phyloP scores from a whole-genome alignment of 1,140 invertebrate species.

The Dendrolimus punctatus region DNA sequence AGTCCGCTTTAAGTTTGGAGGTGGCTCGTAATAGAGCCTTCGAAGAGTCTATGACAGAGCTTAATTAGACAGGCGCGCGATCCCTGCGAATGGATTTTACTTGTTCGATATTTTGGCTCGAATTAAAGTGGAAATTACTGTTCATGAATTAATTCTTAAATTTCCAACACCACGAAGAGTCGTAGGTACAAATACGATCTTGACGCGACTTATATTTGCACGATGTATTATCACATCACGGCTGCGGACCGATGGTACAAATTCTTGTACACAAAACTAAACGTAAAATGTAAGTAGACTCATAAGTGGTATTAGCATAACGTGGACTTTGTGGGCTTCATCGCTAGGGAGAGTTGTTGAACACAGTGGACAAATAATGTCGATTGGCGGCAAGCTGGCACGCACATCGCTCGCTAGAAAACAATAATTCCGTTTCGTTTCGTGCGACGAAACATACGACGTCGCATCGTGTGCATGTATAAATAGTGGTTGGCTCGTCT shows the following conservation, averaged over 20 bases:
- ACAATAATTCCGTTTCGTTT: conserved; percentile 49
- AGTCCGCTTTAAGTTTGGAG: conserved; percentile 65
- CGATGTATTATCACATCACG: conserved; percentile 12
- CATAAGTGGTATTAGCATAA: no score
- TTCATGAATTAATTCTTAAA: conserved; percentile 25
- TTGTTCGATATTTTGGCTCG: conserved; percentile 51
- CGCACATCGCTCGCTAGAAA: conserved; percentile 23
- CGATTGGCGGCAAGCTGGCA: conserved; percentile 11
- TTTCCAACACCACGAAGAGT: conserved; percentile 21
- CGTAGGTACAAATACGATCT: conserved; percentile 12
- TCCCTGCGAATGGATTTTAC: conserved; percentile 68
- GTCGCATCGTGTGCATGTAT: conserved; percentile 52
- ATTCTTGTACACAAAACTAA: no score
- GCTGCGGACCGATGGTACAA: no score
- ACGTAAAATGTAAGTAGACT: no score
- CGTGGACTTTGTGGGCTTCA: not conserved
- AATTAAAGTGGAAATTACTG: conserved; percentile 37
- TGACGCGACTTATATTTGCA: conserved; percentile 18
- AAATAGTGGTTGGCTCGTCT: conserved; percentile 44
- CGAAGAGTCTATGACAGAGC: conserved; percentile 70
- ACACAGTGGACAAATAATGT: conserved; percentile 9
- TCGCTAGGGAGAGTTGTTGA: conserved; percentile 14
- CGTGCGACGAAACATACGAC: conserved; percentile 45
- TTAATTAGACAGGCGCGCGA: conserved; percentile 69
- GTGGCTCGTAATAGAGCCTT: conserved; percentile 68